Evolutionary conservation across 2,113 vertebrate species (phyloP).

Genomic region (Solea solea): DNA sequence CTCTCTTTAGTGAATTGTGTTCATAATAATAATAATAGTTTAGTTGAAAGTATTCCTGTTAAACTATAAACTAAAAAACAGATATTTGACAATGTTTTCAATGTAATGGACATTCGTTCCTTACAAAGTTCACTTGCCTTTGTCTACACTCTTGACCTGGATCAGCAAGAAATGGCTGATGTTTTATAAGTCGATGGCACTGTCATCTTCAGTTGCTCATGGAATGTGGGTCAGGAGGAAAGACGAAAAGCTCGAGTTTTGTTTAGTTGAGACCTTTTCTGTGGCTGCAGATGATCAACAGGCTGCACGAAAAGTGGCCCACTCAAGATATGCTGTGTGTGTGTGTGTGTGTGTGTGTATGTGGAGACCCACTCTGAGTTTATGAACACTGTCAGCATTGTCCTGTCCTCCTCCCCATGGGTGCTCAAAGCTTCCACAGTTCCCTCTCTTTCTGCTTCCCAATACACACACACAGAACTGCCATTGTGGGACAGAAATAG

Average conservation of each 20-base stretch:
- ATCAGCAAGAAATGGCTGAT: background rate
- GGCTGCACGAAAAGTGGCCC: slow-evolving; percentile 61
- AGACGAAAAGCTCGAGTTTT: slow-evolving; percentile 8
- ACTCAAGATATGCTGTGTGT: slow-evolving; percentile 31
- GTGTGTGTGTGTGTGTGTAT: slow-evolving; percentile 34
- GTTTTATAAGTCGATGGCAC: background rate
- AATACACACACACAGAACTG: slow-evolving; percentile 58
- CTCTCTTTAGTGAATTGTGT: background rate
- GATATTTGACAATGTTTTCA: no score
- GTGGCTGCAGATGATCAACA: slow-evolving; percentile 71
- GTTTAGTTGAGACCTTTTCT: slow-evolving; percentile 38
- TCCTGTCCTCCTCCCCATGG: slow-evolving; percentile 64
- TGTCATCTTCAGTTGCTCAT: background rate
- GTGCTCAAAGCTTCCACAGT: slow-evolving; percentile 67
- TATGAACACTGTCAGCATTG: slow-evolving; percentile 76
- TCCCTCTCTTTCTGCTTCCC: slow-evolving; percentile 4
- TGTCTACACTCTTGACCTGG: no score
- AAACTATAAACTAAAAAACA: no score
- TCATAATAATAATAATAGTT: no score
- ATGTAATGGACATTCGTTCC: no score
- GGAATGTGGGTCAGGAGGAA: slow-evolving; percentile 40
- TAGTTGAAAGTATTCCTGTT: no score
- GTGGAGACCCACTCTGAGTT: slow-evolving; percentile 53
- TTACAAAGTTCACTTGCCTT: no score
- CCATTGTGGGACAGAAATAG: slow-evolving; percentile 70